Evolutionary conservation across 2,113 vertebrate genomes (phyloP).

Genomic region (Ochotona curzoniae): DNA sequence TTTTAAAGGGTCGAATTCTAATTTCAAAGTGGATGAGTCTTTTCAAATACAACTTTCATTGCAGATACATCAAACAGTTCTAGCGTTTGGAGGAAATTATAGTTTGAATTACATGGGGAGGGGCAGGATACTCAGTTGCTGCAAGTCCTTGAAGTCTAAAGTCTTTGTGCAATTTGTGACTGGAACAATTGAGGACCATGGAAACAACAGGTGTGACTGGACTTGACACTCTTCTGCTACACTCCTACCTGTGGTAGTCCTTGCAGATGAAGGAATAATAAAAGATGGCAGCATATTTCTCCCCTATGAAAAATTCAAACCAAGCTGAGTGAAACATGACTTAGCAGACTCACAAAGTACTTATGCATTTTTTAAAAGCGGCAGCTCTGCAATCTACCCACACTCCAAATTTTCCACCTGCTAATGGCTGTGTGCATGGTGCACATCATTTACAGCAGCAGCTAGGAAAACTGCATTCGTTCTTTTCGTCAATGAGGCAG

Average conservation of each 20-base stretch:
- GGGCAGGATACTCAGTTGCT: not conserved
- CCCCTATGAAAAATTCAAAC: constrained; percentile 61
- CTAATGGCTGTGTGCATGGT: constrained; percentile 37
- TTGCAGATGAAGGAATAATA: not conserved
- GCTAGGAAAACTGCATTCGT: constrained; percentile 57
- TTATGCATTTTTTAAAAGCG: constrained; percentile 69
- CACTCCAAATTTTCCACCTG: constrained; percentile 50
- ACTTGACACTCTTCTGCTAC: not conserved
- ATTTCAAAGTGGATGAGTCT: constrained; percentile 17
- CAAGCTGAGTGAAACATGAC: constrained; percentile 42
- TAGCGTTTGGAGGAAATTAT: not conserved
- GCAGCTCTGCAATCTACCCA: constrained; percentile 5
- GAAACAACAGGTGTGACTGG: not conserved
- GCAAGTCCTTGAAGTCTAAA: not conserved
- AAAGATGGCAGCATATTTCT: constrained; percentile 56
- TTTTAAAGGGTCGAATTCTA: not conserved
- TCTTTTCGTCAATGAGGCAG: constrained; percentile 66
- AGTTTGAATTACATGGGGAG: constrained; percentile 3
- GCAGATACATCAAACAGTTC: not conserved
- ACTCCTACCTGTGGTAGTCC: not conserved
- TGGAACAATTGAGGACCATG: not conserved
- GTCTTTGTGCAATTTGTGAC: constrained; percentile 40
- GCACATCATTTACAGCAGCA: constrained; percentile 48
- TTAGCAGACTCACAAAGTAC: constrained; percentile 62
- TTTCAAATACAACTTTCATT: not conserved